Evolutionary conservation across 2,888 invertebrate species (phyloP).

Genomic region (Agrypnus murinus): DNA sequence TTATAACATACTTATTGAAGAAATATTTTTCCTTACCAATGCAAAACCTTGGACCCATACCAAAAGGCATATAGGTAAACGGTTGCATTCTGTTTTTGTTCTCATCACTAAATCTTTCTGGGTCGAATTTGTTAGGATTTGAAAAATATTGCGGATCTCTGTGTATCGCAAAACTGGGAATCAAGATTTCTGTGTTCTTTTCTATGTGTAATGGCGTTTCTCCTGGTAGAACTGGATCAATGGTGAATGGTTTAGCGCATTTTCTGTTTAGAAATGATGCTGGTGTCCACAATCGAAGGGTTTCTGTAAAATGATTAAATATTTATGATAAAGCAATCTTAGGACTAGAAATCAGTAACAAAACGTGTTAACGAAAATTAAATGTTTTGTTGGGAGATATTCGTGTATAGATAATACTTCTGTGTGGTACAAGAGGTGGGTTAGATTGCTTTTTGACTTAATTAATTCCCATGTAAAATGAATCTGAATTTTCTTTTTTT

Average conservation of each 20-base stretch:
- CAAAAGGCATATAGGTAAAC: conserved; percentile 66
- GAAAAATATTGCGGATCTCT: neutral
- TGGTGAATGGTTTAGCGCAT: conserved; percentile 72
- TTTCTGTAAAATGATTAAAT: conserved; percentile 65
- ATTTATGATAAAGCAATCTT: too few species aligned
- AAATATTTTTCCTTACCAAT: conserved; percentile 60
- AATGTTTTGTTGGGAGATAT: too few species aligned
- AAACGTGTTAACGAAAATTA: too few species aligned
- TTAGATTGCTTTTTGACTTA: too few species aligned
- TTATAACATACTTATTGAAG: neutral
- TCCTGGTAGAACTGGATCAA: conserved; percentile 66
- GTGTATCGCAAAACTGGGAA: conserved; percentile 17
- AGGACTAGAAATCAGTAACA: too few species aligned
- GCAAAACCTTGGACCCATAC: conserved; percentile 66
- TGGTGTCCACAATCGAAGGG: conserved; percentile 72
- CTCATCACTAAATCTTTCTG: conserved; percentile 58
- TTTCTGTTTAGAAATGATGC: conserved; percentile 70
- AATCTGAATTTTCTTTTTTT: too few species aligned
- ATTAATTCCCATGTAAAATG: too few species aligned
- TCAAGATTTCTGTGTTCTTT: neutral
- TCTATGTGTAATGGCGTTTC: conserved; percentile 50
- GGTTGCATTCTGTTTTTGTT: conserved; percentile 73
- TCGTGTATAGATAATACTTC: too few species aligned
- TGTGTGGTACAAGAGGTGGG: too few species aligned
- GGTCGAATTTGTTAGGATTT: conserved; percentile 71